Conservation (phyloP, 2,888 invertebrate species). For the Drosophila quinaria region DNA sequence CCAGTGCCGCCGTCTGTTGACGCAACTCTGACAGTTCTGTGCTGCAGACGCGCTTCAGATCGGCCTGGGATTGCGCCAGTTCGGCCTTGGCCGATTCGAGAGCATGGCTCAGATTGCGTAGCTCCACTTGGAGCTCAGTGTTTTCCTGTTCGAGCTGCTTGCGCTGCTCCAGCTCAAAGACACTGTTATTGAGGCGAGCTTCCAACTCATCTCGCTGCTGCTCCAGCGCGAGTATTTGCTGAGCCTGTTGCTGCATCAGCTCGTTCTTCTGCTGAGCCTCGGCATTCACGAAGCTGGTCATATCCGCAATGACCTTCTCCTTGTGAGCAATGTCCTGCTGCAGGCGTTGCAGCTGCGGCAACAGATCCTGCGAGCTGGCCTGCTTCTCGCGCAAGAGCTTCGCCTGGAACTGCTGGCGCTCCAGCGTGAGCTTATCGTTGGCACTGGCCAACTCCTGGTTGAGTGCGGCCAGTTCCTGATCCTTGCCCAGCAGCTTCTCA, state of each 20-base stretch:
- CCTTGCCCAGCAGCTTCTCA: conserved; percentile 83
- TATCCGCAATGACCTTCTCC: conserved; percentile 83
- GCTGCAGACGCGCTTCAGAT: conserved; percentile 66
- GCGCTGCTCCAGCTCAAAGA: conserved; percentile 83
- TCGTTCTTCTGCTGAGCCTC: conserved; percentile 83
- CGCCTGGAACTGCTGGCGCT: conserved; percentile 84
- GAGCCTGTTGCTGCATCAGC: conserved; percentile 81
- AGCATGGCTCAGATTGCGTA: conserved; percentile 84
- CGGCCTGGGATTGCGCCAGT: conserved; percentile 72
- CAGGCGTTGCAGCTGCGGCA: conserved; percentile 82
- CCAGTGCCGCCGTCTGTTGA: conserved; percentile 59
- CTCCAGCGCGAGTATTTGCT: conserved; percentile 80
- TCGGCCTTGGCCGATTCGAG: conserved; percentile 83
- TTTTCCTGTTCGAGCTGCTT: conserved; percentile 82
- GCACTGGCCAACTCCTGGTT: conserved; percentile 82
- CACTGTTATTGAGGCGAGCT: conserved; percentile 80
- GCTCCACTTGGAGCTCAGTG: conserved; percentile 83
- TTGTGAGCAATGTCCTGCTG: conserved; percentile 83
- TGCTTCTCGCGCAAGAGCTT: conserved; percentile 84
- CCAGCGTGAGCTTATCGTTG: conserved; percentile 82
- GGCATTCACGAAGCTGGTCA: conserved; percentile 80
- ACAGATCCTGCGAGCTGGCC: conserved; percentile 82
- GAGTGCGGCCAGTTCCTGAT: conserved; percentile 79
- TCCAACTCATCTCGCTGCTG: conserved; percentile 84
- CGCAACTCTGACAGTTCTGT: conserved; percentile 78